These are phyloP conservation scores for Semicossyphus pulcher DNA, from an alignment of 2,113 vertebrate genomes.

Conservation along the genomic window DNA sequence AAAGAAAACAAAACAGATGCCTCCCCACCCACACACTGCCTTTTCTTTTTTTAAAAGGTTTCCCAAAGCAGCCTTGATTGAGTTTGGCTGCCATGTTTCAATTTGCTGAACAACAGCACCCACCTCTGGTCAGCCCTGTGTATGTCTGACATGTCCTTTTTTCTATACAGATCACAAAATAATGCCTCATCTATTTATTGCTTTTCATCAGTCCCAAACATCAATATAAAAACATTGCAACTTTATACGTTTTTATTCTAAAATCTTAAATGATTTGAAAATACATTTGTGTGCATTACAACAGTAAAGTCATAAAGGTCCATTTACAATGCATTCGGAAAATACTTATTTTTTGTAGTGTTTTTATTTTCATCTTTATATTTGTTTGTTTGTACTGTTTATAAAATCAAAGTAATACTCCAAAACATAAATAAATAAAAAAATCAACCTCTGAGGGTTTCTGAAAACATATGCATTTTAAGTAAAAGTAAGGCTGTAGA, in stretches of 20 bases:
- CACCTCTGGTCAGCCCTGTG: conserved; percentile 31
- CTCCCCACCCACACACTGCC: conserved; percentile 29
- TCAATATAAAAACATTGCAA: conserved; percentile 1
- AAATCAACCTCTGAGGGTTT: no score
- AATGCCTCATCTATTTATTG: not conserved
- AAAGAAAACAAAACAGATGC: conserved; percentile 42
- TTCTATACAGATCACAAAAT: not conserved
- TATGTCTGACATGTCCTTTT: not conserved
- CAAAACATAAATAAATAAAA: no score
- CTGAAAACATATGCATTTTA: no score
- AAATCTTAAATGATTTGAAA: conserved; percentile 17
- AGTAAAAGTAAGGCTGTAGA: not conserved
- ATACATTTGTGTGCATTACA: conserved; percentile 8
- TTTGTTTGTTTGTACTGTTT: conserved; percentile 2
- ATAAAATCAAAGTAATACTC: conserved; percentile 10
- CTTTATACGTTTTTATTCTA: conserved; percentile 31
- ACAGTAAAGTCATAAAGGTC: conserved; percentile 4
- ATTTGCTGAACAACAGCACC: conserved; percentile 64
- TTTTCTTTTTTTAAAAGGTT: not conserved
- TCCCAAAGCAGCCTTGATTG: conserved; percentile 15
- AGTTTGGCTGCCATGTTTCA: not conserved
- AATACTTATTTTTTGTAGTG: not conserved
- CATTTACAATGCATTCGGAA: not conserved
- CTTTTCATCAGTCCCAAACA: accelerated
- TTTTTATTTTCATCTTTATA: not conserved